Conservation (phyloP, 2,797 vertebrate genomes). For the Pseudomugil tenellus region DNA sequence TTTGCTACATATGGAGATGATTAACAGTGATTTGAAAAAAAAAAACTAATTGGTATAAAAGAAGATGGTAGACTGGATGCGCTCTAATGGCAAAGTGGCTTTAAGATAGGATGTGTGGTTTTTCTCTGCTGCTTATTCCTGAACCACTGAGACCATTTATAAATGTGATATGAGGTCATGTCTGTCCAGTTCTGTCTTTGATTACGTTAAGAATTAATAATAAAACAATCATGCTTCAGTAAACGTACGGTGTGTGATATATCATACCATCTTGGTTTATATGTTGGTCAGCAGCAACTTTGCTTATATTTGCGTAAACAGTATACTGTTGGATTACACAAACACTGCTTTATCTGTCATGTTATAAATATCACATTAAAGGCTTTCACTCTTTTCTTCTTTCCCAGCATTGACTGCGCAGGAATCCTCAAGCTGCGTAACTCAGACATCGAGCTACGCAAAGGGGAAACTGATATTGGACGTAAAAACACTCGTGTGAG, state of each 20-base stretch:
- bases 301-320: background rate
- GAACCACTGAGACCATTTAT: slow-evolving; percentile 49
- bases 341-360: background rate
- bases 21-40: slow-evolving; percentile 61
- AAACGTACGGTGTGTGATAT: slow-evolving; percentile 49
- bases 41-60: slow-evolving; percentile 44
- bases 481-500: slow-evolving; percentile 95
- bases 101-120: slow-evolving; percentile 29
- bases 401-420: slow-evolving; percentile 92
- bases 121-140: slow-evolving; percentile 36
- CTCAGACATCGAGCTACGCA: slow-evolving; percentile 96
- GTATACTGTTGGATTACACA: background rate
- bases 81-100: slow-evolving; percentile 38
- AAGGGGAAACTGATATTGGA: slow-evolving; percentile 97
- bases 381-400: background rate
- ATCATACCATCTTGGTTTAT: slow-evolving; percentile 33
- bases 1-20: slow-evolving; percentile 67
- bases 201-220: slow-evolving; percentile 61
- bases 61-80: slow-evolving; percentile 33
- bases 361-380: slow-evolving; percentile 3
- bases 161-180: slow-evolving; percentile 51
- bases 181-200: slow-evolving; percentile 52
- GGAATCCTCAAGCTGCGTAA: slow-evolving; percentile 96
- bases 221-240: slow-evolving; percentile 44
- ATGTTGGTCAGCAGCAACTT: slow-evolving; percentile 24